Evolutionary conservation across 37 sponge, comb jelly and placozoan genomes (phyloP), one percentile per base, ranked within the genome.

Genomic region (Chondrosia reniformis): DNA sequence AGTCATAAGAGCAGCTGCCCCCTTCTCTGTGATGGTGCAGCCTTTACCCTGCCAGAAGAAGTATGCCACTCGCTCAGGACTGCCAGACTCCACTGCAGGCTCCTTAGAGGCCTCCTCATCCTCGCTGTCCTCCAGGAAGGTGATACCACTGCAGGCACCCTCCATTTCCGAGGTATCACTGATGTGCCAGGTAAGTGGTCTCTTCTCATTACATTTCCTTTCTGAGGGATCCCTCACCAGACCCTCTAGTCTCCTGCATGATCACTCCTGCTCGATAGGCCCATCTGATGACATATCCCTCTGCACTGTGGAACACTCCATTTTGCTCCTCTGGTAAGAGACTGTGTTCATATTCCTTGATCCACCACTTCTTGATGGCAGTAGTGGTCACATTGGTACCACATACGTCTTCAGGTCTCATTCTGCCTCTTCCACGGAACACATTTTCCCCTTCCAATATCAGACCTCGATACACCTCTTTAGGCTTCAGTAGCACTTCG

Each of bases 11-110:
- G 99, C 99, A 32, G 94, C 83, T 28, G 97, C 88, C 33, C 99
- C 99, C 63, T 98, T 98, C 80, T 95, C 99, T 59, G 87, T 93
- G 58, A 95, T 81, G 12, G 89, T 80, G 57, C 84, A 88, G 21
- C 83, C 75, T 22, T 49, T 73, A 81, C 91, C 96, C 61, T 97
- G 97, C 97, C 97, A 97, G 87, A 93, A 97, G 89, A 98, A 98
- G 79, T 94, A 97, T 36, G 91, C 90, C 62, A 79, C 80, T 33
- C 89, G 15, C 22, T 69, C 72, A 2, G 72, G 21, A 2, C 72
- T 44, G 5, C 72, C 72, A 34, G 37, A 30, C 43, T 69, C 72
- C 1, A 25, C 42, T 17, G 42, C 72, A 69, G 72, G 42, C 42
- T 34, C 41, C 12, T 69, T 10, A 39, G n/a, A 24, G 10, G 39